Base-by-base conservation (phyloP, 2,888 invertebrate species). In the Tridacna gigas region DNA sequence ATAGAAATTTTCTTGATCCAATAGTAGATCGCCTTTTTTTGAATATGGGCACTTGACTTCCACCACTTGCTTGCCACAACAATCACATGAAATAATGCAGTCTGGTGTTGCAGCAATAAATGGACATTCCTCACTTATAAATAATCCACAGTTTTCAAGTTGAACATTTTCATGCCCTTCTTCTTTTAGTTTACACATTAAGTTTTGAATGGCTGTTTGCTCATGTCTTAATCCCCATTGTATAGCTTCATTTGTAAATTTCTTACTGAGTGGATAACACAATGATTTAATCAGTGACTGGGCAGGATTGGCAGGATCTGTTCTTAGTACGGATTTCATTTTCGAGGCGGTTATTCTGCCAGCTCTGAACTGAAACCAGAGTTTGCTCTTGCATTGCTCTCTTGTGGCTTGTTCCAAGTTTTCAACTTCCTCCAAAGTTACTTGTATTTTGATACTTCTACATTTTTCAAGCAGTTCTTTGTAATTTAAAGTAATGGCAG, bases 21-120 rank as follows among this genome's bases (percentile, higher is more conserved):
- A 22, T 26, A 67, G 0, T 5, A 60, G 9, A 1, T 56, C 3
- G 18, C 51, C 48, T 26, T 71, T 73, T 22, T 15, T 18, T 1
- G 45, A 71, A 71, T n/a, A 80, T 0, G 80, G 80, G 45, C 77
- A 80, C 45, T 80, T 77, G 12, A 80, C 25, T 48, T 80, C 80
- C n/a, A 77, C 12, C 20, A 18, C 25, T 7, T 47, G 22, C n/a
- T 11, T 2, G 0, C 73, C 65, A 65, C 77, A 80, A 48, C 80
- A 80, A 48, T 77, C 77, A 73, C 80, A 80, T 18, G 71, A 51
- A 9, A 80, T 18, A 13, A 77, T 48, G 18, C 63, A 69, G 71
- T 80, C 80, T 61, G 76, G 77, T 7, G 76, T 60, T 26, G 77
- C 80, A 22, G 51, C 80, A 20, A 80, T 63, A 48, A 13, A 73